Percentiles rank a stretch among this genome's conserved stretches.
These are phyloP conservation scores for Drosophila pseudotakahashii DNA, from an alignment of 2,888 invertebrate species.

Conservation along the genomic window DNA sequence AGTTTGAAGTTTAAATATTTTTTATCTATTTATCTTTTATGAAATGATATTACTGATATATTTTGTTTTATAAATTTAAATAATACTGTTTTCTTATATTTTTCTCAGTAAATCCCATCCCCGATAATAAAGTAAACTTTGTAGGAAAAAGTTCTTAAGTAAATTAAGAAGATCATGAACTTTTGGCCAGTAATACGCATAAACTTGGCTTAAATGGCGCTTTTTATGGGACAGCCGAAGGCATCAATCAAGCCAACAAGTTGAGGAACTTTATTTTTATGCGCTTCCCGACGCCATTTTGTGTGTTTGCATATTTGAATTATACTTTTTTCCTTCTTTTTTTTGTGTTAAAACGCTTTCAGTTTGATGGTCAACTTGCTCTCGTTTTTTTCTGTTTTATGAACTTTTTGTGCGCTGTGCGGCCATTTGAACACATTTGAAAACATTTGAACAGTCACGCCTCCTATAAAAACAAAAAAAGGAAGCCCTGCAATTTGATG, in stretches of 20 bases:
- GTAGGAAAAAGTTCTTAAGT: too few relatives aligned
- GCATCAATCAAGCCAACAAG: slow-evolving; percentile 59
- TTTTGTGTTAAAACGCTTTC: slow-evolving; percentile 35
- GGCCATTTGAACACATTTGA: slow-evolving; percentile 20
- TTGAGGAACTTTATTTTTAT: slow-evolving; percentile 35
- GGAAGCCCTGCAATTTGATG: slow-evolving; percentile 13
- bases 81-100: too few relatives aligned
- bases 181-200: slow-evolving; percentile 8
- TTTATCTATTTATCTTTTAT: too few relatives aligned
- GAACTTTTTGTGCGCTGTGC: slow-evolving; percentile 4
- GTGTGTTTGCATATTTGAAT: slow-evolving; percentile 17
- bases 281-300: slow-evolving; percentile 51
- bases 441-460: slow-evolving; percentile 24
- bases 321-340: slow-evolving; percentile 2
- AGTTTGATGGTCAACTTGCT: slow-evolving; percentile 34
- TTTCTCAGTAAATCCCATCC: too few relatives aligned
- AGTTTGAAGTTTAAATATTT: background rate
- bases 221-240: slow-evolving; percentile 33
- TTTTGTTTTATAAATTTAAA: too few relatives aligned
- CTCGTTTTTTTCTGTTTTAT: slow-evolving; percentile 15
- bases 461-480: slow-evolving; percentile 5
- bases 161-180: background rate
- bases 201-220: slow-evolving; percentile 8
- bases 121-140: too few relatives aligned
- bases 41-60: too few relatives aligned